These are phyloP conservation scores for Ameiurus melas DNA, from an alignment of 2,113 vertebrate genomes.

Conservation along the genomic window DNA sequence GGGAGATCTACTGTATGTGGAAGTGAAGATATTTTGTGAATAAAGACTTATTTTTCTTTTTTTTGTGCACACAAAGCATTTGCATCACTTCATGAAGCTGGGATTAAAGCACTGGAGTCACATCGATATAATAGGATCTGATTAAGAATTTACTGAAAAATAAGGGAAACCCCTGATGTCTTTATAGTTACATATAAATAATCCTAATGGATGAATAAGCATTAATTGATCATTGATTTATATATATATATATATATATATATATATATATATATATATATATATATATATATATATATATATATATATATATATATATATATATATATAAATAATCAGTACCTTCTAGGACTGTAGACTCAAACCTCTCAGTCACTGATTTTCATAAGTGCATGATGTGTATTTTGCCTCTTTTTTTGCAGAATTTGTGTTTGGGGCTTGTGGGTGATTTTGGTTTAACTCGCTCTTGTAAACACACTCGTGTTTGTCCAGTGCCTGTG, in stretches of 20 bases:
- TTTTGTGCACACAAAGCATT: too few species aligned
- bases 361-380: not conserved
- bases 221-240: not conserved
- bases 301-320: too few species aligned
- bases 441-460: not conserved
- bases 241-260: not conserved
- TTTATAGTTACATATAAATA: not conserved
- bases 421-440: slow-evolving; percentile 25
- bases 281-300: too few species aligned
- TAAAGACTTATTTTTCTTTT: too few species aligned
- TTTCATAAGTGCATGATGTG: slow-evolving; percentile 19
- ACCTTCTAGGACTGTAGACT: slow-evolving; percentile 34
- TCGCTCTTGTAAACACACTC: not conserved
- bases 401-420: slow-evolving; percentile 4
- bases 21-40: too few species aligned
- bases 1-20: too few species aligned
- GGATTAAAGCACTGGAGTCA: too few species aligned
- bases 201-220: not conserved
- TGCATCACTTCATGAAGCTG: too few species aligned
- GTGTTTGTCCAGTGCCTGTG: not conserved
- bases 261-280: too few species aligned
- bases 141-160: not conserved
- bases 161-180: not conserved
- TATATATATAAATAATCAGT: too few species aligned
- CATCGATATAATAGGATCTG: too few species aligned